Evolutionary conservation across 1,140 invertebrate species (phyloP), one percentile per base, ranked within the genome.

Genomic region (Paraescarpia echinospica): DNA sequence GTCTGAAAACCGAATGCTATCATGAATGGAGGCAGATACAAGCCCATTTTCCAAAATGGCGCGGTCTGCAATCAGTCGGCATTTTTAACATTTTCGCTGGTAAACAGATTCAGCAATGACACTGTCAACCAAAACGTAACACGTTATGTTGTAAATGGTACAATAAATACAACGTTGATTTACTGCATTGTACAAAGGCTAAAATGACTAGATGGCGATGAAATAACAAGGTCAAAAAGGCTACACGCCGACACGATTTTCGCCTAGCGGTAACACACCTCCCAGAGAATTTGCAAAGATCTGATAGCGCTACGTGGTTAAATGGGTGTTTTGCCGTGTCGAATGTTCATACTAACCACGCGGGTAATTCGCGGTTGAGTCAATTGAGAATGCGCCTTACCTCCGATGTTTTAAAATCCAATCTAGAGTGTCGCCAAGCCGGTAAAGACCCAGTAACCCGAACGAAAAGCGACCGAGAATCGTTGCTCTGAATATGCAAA

Each of bases 211-310:
- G 14, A 31, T 27, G 59, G 12, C 9, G 59, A 77, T 31, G 18
- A 77, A 77, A 77, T 77, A 77, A 77, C 59, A 77, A 77, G 59
- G 59, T 77, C 59, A 77, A 77, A 77, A 77, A 77, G 59, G 59
- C 59, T 27, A 77, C 59, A 77, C 59, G 59, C 59, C 22, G 59
- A 77, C 59, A 77, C 59, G 59, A 77, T 31, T 77, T 77, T 77
- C 59, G 59, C 12, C 59, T 77, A 77, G 59, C 59, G 59, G 59
- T 77, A 77, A 77, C 59, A 77, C 59, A 77, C 59, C 59, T 77
- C 59, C 59, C 59, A 22, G 18, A 77, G 59, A 77, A 77, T 77
- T 77, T 4, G 27, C 59, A 77, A 77, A 77, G 22, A 77, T 77
- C 18, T 77, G 59, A 77, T 77, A 77, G 59, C 22, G 14, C 59